Evolutionary conservation across 2,113 vertebrate genomes (phyloP).

Genomic region (Genyomyrus donnyi): DNA sequence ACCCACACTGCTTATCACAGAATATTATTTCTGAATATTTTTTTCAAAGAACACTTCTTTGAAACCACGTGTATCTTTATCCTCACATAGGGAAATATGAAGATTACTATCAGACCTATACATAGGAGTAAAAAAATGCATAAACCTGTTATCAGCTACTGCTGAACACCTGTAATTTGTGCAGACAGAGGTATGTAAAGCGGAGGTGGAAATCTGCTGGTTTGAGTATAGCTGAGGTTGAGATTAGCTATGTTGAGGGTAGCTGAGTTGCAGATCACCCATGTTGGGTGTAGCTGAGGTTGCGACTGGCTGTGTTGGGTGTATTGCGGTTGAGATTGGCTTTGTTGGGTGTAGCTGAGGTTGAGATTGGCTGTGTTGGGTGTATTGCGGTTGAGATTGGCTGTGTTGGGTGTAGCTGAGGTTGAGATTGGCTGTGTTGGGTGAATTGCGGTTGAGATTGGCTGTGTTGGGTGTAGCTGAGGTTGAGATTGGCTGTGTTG

Average conservation of each 20-base stretch:
- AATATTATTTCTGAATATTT: not conserved
- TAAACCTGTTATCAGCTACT: slow-evolving; percentile 36
- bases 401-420: not conserved
- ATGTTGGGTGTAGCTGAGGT: not conserved
- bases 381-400: not conserved
- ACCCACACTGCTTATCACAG: not conserved
- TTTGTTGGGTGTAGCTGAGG: not conserved
- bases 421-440: not conserved
- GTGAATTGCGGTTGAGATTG: no score
- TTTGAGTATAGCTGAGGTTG: not conserved
- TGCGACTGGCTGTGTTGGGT: not conserved
- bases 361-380: not conserved
- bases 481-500: not conserved
- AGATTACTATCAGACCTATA: not conserved
- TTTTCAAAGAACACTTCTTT: not conserved
- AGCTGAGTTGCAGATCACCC: not conserved
- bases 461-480: not conserved
- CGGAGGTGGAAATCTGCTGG: not conserved
- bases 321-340: not conserved
- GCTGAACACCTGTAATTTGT: slow-evolving; percentile 28
- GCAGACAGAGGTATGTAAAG: slow-evolving; percentile 26
- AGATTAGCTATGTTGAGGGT: not conserved
- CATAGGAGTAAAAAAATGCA: slow-evolving; percentile 28
- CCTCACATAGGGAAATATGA: not conserved
- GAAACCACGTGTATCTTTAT: not conserved